Base-by-base conservation (phyloP, 2,888 invertebrate species). In the Peribatodes rhomboidaria region DNA sequence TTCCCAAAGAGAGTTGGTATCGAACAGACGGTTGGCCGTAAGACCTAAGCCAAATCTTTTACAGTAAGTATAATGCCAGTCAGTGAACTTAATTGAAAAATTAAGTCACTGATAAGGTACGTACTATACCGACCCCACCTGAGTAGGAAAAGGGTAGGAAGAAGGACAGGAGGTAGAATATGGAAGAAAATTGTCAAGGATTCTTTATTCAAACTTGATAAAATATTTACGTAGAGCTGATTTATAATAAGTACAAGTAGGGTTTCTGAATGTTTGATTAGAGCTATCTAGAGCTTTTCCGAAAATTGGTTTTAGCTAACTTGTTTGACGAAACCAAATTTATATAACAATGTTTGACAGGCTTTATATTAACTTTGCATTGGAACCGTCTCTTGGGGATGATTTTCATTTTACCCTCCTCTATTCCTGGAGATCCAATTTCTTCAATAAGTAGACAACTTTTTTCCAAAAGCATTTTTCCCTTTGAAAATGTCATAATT, bases 281-380 rank as follows among this genome's bases (percentile, higher is more conserved):
- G 11, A 11, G 9, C 35, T 3, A 35, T 44, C 3, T 44, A 44
- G 11, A 27, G n/a, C 47, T 11, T 27, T 47, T 27, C 1, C 27
- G n/a, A 27, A 47, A 47, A 47, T 47, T 47, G 47, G 47, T 9
- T 47, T n/a, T 27, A n/a, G 27, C n/a, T 11, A 47, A 55, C 55
- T 31, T 33, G 55, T 46, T 56, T 46, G 44, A 22, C 35, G 13
- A 35, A 46, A 20, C 56, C 56, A 44, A 55, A 18, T 31, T 46
- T 16, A 13, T 13, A 46, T 46, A 56, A 56, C 44, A n/a, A 46
- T 56, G 44, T 37, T 56, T 44, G 55, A 55, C 42, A 20, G 7
- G 46, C n/a, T 20, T 37, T 46, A 18, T 44, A 44, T 46, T 56
- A 44, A 44, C 44, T 35, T 56, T 56, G 37, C 49, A 50, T 50